A percentile compares a stretch with the other conserved stretches of the same genome.
These are phyloP conservation scores for Lobophora halterata DNA, from an alignment of 2,888 invertebrate genomes.

Conservation along the genomic window DNA sequence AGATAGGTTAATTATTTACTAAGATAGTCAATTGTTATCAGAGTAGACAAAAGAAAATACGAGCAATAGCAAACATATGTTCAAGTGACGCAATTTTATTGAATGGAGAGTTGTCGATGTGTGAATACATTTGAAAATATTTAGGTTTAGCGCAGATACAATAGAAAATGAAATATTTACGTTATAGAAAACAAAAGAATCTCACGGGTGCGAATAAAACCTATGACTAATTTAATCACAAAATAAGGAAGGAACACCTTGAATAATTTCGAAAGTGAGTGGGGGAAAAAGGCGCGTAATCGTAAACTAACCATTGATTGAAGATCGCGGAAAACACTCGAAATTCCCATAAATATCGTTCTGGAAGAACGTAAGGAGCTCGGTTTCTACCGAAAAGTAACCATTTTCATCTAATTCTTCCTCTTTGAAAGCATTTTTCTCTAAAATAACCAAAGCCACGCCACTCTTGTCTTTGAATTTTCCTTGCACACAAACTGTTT, in stretches of 20 bases:
- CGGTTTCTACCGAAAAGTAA: constrained; percentile 83
- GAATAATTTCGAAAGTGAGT: constrained; percentile 46
- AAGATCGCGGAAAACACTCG: constrained; percentile 83
- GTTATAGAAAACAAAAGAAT: too few relatives aligned
- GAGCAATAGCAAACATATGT: constrained; percentile 14
- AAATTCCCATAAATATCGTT: constrained; percentile 94
- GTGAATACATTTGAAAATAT: too few relatives aligned
- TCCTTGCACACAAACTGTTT: constrained; percentile 86
- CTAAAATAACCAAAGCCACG: constrained; percentile 87
- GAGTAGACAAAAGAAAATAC: constrained; percentile 8
- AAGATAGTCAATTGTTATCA: too few relatives aligned
- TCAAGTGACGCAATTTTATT: constrained; percentile 20
- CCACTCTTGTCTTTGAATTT: constrained; percentile 82
- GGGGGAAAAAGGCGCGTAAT: constrained; percentile 27
- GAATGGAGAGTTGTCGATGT: too few relatives aligned
- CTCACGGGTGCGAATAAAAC: too few relatives aligned
- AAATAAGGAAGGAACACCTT: too few relatives aligned
- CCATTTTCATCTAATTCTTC: constrained; percentile 77
- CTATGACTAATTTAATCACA: constrained; percentile 42
- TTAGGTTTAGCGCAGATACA: too few relatives aligned
- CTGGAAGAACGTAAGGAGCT: constrained; percentile 83
- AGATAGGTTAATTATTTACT: too few relatives aligned
- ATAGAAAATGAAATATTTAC: too few relatives aligned
- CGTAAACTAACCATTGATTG: constrained; percentile 82
- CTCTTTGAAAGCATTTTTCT: constrained; percentile 90